Evolutionary conservation across 2,888 invertebrate genomes (phyloP).

Genomic region (Euclidia mi): DNA sequence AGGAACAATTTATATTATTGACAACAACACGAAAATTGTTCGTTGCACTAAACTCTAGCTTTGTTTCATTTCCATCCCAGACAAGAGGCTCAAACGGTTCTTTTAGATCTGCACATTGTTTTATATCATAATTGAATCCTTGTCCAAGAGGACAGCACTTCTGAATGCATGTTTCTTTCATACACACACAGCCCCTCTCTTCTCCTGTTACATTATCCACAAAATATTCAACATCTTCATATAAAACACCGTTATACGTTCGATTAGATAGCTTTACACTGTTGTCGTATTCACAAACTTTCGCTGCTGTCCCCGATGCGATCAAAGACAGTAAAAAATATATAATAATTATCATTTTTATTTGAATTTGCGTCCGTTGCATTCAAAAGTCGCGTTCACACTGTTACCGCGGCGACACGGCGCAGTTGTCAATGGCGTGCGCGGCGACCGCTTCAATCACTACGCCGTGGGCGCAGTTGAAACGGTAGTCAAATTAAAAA

Average conservation of each 20-base stretch:
- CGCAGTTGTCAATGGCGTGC: too few relatives aligned
- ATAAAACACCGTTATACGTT: slow-evolving; percentile 57
- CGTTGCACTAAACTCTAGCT: too few relatives aligned
- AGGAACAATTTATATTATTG: too few relatives aligned
- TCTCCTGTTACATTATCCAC: slow-evolving; percentile 50
- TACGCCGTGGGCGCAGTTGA: too few relatives aligned
- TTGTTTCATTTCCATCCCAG: too few relatives aligned
- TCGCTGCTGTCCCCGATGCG: slow-evolving; percentile 11
- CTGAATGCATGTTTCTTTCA: slow-evolving; percentile 62
- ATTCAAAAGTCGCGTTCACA: too few relatives aligned
- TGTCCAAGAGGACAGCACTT: slow-evolving; percentile 77
- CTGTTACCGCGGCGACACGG: too few relatives aligned
- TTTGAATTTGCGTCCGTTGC: too few relatives aligned
- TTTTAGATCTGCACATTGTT: slow-evolving; percentile 1
- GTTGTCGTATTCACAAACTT: slow-evolving; percentile 29
- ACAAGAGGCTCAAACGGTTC: slow-evolving; percentile 12
- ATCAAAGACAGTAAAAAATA: neutral
- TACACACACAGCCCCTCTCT: slow-evolving; percentile 69
- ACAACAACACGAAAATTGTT: too few relatives aligned
- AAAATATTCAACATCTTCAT: slow-evolving; percentile 63
- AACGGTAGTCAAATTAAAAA: too few relatives aligned
- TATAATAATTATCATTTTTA: too few relatives aligned
- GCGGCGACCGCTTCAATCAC: too few relatives aligned
- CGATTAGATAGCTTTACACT: slow-evolving; percentile 33
- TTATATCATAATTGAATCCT: slow-evolving; percentile 43